These are phyloP conservation scores for Pseudochaenichthys georgianus DNA, from an alignment of 2,797 vertebrate species.

Conservation along the genomic window DNA sequence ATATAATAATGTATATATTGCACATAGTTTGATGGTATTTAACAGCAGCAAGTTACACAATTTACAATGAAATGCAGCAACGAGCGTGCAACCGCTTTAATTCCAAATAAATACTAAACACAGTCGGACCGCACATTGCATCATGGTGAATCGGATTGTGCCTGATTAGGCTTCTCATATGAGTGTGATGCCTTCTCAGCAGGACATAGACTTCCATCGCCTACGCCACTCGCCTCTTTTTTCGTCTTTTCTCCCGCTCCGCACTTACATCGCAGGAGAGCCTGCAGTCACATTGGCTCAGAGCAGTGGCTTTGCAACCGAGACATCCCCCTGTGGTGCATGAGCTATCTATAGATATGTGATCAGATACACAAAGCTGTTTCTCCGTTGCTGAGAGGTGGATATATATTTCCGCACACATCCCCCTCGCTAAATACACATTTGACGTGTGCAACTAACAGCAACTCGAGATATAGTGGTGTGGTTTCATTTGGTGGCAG, in stretches of 20 bases:
- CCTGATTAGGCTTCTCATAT: conserved; percentile 61
- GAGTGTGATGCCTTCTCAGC: conserved; percentile 62
- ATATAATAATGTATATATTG: too few species aligned
- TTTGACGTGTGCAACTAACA: conserved; percentile 31
- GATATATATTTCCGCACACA: conserved; percentile 22
- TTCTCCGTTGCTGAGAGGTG: conserved; percentile 31
- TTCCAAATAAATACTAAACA: conserved; percentile 61
- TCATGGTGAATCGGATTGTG: conserved; percentile 66
- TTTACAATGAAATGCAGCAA: conserved; percentile 51
- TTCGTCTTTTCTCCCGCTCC: conserved; percentile 17
- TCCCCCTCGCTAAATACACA: conserved; percentile 33
- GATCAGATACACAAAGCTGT: conserved; percentile 49
- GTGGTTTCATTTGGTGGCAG: conserved; percentile 34
- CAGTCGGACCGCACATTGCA: conserved; percentile 27
- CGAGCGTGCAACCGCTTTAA: conserved; percentile 50
- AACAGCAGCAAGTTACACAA: too few species aligned
- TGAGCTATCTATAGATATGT: conserved; percentile 65
- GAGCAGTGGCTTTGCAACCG: conserved; percentile 49
- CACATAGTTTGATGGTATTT: too few species aligned
- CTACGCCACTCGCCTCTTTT: conserved; percentile 47
- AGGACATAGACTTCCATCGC: conserved; percentile 55
- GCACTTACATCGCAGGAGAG: conserved; percentile 49
- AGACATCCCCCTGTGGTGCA: conserved; percentile 45
- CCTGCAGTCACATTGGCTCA: conserved; percentile 59
- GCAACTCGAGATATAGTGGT: conserved; percentile 23